Percentiles rank a stretch among this genome's conserved stretches.
These are phyloP conservation scores for Apotomis betuletana DNA, from an alignment of 2,888 invertebrate genomes.

Conservation along the genomic window DNA sequence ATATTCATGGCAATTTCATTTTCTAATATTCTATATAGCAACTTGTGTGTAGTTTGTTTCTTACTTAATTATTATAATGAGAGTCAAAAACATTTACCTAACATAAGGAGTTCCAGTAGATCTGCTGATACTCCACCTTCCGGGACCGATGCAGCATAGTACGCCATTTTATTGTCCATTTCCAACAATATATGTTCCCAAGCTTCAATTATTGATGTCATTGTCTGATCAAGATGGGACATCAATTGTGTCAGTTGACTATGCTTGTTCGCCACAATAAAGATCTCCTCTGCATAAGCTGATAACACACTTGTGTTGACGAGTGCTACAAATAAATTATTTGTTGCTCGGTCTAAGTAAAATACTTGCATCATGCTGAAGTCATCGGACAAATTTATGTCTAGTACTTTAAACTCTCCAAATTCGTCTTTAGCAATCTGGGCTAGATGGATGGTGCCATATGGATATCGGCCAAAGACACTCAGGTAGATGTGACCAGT, in stretches of 20 bases:
- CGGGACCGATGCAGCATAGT: constrained; percentile 91
- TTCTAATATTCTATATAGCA: too few species aligned
- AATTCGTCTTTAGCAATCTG: constrained; percentile 82
- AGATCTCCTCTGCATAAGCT: constrained; percentile 87
- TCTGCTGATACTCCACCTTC: constrained; percentile 94
- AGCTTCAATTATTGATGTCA: constrained; percentile 92
- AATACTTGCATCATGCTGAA: constrained; percentile 87
- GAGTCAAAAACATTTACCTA: constrained; percentile 78
- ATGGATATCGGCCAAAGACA: constrained; percentile 93
- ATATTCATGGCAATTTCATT: too few species aligned
- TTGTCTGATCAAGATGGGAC: constrained; percentile 88
- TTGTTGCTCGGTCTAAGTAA: constrained; percentile 79
- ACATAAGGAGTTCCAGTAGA: constrained; percentile 94
- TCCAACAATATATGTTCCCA: constrained; percentile 97
- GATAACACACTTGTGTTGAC: constrained; percentile 85
- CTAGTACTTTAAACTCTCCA: constrained; percentile 84
- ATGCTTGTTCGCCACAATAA: constrained; percentile 89
- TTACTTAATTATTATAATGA: too few species aligned
- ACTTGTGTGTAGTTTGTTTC: too few species aligned
- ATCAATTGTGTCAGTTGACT: constrained; percentile 88
- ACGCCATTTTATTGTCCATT: constrained; percentile 96
- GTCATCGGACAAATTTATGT: constrained; percentile 88
- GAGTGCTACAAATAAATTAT: constrained; percentile 74
- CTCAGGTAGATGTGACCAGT: constrained; percentile 89
- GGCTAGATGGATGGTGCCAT: constrained; percentile 86